Base-by-base conservation (phyloP, 2,888 invertebrate species). In the Agelastica alni region DNA sequence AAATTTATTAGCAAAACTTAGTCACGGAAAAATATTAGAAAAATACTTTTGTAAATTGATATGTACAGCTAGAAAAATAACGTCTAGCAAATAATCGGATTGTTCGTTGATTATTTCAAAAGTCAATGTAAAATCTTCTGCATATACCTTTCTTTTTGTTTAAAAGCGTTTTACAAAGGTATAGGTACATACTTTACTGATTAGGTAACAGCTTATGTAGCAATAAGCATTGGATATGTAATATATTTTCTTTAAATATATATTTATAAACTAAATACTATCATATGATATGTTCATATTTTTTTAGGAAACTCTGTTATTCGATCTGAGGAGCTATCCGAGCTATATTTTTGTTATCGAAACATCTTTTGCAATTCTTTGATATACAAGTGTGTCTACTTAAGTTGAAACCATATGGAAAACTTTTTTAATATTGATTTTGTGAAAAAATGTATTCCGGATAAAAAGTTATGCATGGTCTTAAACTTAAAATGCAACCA, bases 241-340 rank as follows among this genome's bases (percentile, higher is more conserved):
- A 51, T 56, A 53, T 51, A 43, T 46, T 56, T 14, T n/a, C n/a
- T n/a, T n/a, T n/a, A n/a, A n/a, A n/a, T n/a, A n/a, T n/a, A n/a
- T 58, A 47, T 56, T 34, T 56, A 56, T 61, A 41, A 48, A 61
- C 62, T 63, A 63, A 28, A 45, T 17, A 57, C 57, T 60, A 62
- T 54, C 22, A 14, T 46, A 62, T 65, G 65, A 65, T 65, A 64
- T 64, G 65, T 63, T 59, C 61, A 59, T 58, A 49, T 58, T 58
- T 51, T n/a, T 61, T 60, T 56, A n/a, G 4, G 18, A 37, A 17
- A n/a, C n/a, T n/a, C 18, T 37, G 20, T 39, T 39, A 20, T 28
- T 34, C 18, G 18, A 28, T 39, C 9, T 16, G 18, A 31, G 32
- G 9, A 32, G 9, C n/a, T n/a, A n/a, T n/a, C n/a, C n/a, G n/a